Conservation (phyloP, 2,113 vertebrate species). For the Aepyceros melampus region DNA sequence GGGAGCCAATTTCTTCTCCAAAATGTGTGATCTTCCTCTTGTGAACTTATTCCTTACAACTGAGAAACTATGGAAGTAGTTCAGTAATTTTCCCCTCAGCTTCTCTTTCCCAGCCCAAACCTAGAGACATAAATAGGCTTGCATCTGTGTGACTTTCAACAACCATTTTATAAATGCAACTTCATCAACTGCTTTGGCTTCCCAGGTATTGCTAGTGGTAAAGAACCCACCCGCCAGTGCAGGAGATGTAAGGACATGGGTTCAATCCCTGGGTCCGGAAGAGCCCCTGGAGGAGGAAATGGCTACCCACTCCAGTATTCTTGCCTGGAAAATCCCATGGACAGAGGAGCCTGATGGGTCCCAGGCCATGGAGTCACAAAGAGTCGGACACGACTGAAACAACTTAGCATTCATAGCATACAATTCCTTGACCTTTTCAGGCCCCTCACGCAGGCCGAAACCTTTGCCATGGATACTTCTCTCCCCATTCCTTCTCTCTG, state of each 20-base stretch:
- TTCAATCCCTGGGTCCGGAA: neutral
- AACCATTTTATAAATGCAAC: neutral
- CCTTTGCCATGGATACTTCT: neutral
- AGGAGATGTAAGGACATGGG: neutral
- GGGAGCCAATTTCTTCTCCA: neutral
- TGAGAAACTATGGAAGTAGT: neutral
- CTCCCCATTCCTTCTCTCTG: neutral
- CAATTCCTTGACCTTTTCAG: neutral
- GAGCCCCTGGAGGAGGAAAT: neutral
- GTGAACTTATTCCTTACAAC: neutral
- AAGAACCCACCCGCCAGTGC: neutral
- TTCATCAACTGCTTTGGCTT: neutral
- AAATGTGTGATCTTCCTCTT: neutral
- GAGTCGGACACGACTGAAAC: neutral
- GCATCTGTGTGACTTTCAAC: neutral
- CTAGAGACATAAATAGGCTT: neutral
- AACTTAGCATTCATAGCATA: neutral
- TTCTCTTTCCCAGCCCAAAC: neutral
- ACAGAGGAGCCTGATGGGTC: neutral
- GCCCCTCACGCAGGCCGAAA: neutral
- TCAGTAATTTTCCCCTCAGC: neutral
- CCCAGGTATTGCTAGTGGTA: neutral
- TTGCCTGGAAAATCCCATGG: neutral
- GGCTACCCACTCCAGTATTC: neutral
- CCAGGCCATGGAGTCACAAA: neutral